Percentiles rank a stretch among this genome's conserved stretches.
These are phyloP conservation scores for Laodelphax striatellus DNA, from an alignment of 1,140 invertebrate species.

Conservation along the genomic window DNA sequence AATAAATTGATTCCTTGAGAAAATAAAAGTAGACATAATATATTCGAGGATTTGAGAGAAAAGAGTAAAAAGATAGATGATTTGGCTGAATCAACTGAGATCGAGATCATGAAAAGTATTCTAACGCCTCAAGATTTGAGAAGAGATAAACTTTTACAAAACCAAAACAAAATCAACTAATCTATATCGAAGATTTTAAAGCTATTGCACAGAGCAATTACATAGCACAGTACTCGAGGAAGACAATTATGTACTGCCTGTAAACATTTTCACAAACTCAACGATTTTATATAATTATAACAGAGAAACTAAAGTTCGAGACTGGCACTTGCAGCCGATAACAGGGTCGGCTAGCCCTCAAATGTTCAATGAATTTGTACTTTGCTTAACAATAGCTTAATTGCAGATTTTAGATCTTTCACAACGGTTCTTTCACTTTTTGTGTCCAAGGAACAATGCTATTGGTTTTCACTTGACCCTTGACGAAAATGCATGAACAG, in stretches of 20 bases:
- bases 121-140: background rate
- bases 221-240: background rate
- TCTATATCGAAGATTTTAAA: conserved; percentile 1
- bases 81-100: conserved; percentile 14
- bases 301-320: conserved; percentile 11
- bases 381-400: conserved; percentile 2
- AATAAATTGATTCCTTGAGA: conserved; percentile 1
- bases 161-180: conserved; percentile 1
- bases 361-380: conserved; percentile 9
- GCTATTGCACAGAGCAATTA: conserved; percentile 13
- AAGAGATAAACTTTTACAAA: conserved; percentile 4
- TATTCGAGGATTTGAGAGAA: background rate
- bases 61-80: background rate
- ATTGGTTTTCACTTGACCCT: background rate
- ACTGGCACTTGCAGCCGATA: conserved; percentile 16
- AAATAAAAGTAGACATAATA: background rate
- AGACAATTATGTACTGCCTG: conserved; percentile 6
- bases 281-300: background rate
- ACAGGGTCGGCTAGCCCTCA: conserved; percentile 10
- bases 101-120: conserved; percentile 3
- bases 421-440: background rate
- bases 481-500: conserved; percentile 1
- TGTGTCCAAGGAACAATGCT: conserved; percentile 1
- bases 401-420: background rate
- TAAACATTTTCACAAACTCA: conserved; percentile 8